These are phyloP conservation scores for Prinia subflava DNA, from an alignment of 2,113 vertebrate species.

Conservation along the genomic window DNA sequence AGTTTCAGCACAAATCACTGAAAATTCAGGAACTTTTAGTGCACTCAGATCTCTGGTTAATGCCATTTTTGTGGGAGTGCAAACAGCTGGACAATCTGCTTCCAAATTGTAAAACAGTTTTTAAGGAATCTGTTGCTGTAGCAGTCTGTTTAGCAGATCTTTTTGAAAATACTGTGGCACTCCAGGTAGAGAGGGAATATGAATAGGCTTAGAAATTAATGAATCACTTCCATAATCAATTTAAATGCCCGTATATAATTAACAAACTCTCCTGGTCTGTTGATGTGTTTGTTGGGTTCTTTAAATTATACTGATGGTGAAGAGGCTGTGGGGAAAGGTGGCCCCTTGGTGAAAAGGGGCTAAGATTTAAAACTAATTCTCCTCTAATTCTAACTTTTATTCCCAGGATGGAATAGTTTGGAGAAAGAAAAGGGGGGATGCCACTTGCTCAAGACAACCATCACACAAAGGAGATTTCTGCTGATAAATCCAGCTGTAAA, in stretches of 20 bases:
- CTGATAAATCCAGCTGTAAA: neutral
- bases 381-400: neutral
- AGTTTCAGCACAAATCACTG: neutral
- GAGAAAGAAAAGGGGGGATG: neutral
- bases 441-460: neutral
- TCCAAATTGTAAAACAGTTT: neutral
- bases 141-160: neutral
- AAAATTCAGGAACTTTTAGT: neutral
- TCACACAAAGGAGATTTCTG: neutral
- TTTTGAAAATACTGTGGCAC: neutral
- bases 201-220: neutral
- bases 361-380: neutral
- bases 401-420: neutral
- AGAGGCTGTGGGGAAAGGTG: neutral
- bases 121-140: neutral
- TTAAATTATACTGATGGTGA: neutral
- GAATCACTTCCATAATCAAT: neutral
- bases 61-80: neutral
- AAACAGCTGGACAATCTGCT: neutral
- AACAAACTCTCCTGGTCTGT: neutral
- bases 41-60: neutral
- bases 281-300: neutral
- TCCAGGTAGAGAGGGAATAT: neutral
- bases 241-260: neutral
- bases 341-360: neutral